Evolutionary conservation across 2,113 vertebrate genomes (phyloP), one percentile per base, ranked within the genome.

Genomic region (Lycocorax pyrrhopterus): DNA sequence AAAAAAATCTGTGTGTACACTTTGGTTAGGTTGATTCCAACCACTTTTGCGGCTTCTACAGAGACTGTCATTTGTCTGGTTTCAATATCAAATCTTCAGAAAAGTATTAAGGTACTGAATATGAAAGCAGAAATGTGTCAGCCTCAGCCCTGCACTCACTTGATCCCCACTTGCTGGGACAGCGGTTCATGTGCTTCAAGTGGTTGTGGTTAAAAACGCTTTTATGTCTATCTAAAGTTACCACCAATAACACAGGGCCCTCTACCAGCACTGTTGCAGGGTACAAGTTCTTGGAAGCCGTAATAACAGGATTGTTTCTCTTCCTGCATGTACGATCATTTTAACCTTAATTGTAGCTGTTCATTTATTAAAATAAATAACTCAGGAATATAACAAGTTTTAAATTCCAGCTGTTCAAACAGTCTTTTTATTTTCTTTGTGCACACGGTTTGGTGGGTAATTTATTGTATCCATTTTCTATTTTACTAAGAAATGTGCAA

Each of bases 311-410:
- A 80, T 84, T 83, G 44, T 81, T 95, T 97, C 84, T 89, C 90
- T 94, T 94, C 86, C 84, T 93, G 77, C n/a, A 25, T 91, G 47
- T 68, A 43, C 85, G 75, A 93, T 96, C 47, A 79, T 82, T 95
- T 95, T 74, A 94, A 92, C 84, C 73, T 95, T 96, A 96, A 94
- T 97, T 96, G 89, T 85, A 95, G 71, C 80, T 62, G 55, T 77
- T 87, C 93, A 30, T 93, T 93, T 96, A 96, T 94, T 96, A 96
- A 97, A 96, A 96, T 81, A 96, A 96, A 96, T 92, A 96, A 76
- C 74, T 72, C 44, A n/a, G 41, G 56, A 94, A 91, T 95, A 95
- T 72, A 91, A 43, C 25, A 76, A 84, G 35, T 80, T 96, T 87
- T 94, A 51, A 93, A 92, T 94, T 93, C 71, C 95, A 96, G 94